Evolutionary conservation across 2,797 vertebrate genomes (phyloP).

Genomic region (Syncerus caffer): DNA sequence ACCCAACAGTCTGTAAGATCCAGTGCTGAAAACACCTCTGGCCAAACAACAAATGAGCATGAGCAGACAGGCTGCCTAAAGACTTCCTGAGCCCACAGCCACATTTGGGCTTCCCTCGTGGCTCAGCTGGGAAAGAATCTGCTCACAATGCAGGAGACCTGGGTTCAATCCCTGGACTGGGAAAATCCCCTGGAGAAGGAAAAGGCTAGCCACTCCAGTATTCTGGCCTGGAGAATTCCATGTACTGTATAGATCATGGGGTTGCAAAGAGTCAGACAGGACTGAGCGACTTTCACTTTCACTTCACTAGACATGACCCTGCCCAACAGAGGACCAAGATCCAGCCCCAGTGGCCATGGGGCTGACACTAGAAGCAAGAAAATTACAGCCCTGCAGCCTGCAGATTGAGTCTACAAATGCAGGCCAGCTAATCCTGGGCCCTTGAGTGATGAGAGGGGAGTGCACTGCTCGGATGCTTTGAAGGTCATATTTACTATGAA

Average conservation of each 20-base stretch:
- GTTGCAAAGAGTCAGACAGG: neutral
- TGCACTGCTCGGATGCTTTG: neutral
- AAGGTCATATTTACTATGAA: neutral
- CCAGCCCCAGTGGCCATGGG: neutral
- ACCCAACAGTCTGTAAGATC: neutral
- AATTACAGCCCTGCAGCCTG: neutral
- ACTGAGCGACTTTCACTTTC: neutral
- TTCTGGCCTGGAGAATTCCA: neutral
- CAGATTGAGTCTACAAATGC: neutral
- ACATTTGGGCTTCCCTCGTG: neutral
- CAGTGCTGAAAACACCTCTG: neutral
- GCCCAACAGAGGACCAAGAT: neutral
- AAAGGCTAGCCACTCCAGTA: neutral
- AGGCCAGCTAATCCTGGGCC: neutral
- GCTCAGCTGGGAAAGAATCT: neutral
- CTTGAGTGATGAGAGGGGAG: neutral
- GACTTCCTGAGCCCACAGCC: neutral
- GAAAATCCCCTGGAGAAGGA: neutral
- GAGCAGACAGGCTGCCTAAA: neutral
- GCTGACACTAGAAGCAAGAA: neutral
- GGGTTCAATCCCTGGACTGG: neutral
- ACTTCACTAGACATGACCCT: neutral
- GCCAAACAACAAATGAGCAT: neutral
- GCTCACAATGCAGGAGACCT: neutral
- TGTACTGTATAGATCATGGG: neutral